Percentiles rank a stretch among this genome's conserved stretches.
Evolutionary conservation across 2,888 invertebrate species (phyloP).

Genomic region (Andrena trimmerana): DNA sequence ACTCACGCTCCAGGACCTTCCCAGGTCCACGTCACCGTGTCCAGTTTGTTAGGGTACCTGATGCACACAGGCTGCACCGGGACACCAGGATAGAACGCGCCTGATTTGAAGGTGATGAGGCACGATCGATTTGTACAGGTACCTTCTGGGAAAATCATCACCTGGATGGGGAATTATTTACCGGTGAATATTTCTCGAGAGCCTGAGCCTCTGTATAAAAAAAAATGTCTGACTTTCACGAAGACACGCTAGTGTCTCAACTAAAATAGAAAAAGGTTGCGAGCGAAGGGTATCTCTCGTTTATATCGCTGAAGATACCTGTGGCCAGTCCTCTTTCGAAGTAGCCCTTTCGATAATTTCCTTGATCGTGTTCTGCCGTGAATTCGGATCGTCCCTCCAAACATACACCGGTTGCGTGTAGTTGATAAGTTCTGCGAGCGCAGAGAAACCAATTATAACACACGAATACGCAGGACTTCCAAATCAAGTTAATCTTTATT

Average conservation of each 20-base stretch:
- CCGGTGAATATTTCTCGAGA: background rate
- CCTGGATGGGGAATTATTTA: constrained; percentile 84
- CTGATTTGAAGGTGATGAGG: constrained; percentile 95
- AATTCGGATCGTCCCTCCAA: constrained; percentile 96
- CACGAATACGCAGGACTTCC: background rate
- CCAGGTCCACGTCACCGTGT: constrained; percentile 97
- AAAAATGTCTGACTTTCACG: too few species aligned
- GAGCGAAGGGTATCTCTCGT: background rate
- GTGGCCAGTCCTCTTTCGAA: constrained; percentile 95
- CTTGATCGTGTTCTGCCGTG: constrained; percentile 95
- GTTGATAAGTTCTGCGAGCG: constrained; percentile 91
- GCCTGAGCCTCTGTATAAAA: background rate
- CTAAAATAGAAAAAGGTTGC: too few species aligned
- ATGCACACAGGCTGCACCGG: constrained; percentile 98
- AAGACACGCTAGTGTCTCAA: too few species aligned
- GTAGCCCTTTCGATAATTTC: constrained; percentile 94
- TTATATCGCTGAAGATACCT: constrained; percentile 86
- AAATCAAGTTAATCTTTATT: background rate
- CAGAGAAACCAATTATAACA: background rate
- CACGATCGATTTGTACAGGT: constrained; percentile 98
- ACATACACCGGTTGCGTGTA: constrained; percentile 98
- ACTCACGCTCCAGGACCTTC: constrained; percentile 97
- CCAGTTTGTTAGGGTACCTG: constrained; percentile 94
- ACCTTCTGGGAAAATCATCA: constrained; percentile 98
- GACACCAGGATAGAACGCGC: constrained; percentile 97